These are phyloP conservation scores for Thunnus maccoyii DNA, from an alignment of 2,113 vertebrate species.

Conservation along the genomic window DNA sequence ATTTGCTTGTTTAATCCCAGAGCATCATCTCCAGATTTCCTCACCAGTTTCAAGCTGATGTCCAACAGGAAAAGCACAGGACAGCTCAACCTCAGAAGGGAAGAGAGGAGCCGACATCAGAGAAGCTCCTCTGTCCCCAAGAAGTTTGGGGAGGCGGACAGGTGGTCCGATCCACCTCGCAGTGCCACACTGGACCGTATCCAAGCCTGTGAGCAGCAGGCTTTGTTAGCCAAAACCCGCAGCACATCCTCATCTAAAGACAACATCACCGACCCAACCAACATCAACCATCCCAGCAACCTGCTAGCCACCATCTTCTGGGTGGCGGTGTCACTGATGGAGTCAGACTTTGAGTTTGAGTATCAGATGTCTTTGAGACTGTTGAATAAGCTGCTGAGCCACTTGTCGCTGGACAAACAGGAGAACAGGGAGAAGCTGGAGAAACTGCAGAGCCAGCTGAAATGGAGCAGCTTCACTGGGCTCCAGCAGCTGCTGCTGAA, in stretches of 20 bases:
- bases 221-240: conserved; percentile 85
- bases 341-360: conserved; percentile 99
- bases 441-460: conserved; percentile 94
- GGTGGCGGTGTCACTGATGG: conserved; percentile 97
- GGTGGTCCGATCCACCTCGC: conserved; percentile 91
- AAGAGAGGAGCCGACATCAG: conserved; percentile 91
- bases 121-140: conserved; percentile 97
- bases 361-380: conserved; percentile 95
- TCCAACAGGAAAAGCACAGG: conserved; percentile 94
- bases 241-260: conserved; percentile 88
- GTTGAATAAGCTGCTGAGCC: conserved; percentile 91
- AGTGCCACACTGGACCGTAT: conserved; percentile 95
- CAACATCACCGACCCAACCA: conserved; percentile 86
- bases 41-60: conserved; percentile 87
- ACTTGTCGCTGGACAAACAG: conserved; percentile 92
- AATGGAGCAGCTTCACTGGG: conserved; percentile 95
- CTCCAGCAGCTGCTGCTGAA: conserved; percentile 96
- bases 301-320: conserved; percentile 96
- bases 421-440: conserved; percentile 96
- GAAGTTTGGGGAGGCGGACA: conserved; percentile 92
- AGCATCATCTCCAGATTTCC: conserved; percentile 93
- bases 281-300: conserved; percentile 93
- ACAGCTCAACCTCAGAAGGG: conserved; percentile 88
- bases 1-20: conserved; percentile 67
- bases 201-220: conserved; percentile 91